phyloP scores from a whole-genome alignment of 1,140 invertebrate species.

The Solenopsis invicta region DNA sequence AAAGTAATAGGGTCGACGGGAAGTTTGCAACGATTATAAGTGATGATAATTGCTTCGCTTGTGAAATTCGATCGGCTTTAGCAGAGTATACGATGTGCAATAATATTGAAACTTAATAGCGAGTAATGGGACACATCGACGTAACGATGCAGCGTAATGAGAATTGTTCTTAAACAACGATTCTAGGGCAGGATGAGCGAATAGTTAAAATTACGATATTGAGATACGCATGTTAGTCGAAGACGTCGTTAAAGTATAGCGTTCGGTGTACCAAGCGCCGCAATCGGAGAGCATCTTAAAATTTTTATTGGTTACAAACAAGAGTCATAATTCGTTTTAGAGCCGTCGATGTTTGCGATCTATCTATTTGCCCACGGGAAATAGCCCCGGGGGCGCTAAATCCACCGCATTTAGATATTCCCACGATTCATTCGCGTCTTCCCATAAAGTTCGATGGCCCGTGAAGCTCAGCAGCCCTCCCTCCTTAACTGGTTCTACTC shows the following conservation, averaged over 20 bases:
- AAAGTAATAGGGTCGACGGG: constrained; percentile 57
- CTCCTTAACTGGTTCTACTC: constrained; percentile 60
- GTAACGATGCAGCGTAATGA: constrained; percentile 39
- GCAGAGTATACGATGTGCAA: constrained; percentile 11
- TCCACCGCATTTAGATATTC: constrained; percentile 74
- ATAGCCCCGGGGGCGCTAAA: constrained; percentile 49
- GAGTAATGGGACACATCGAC: constrained; percentile 30
- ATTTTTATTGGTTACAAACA: constrained; percentile 47
- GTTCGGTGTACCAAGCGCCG: neutral
- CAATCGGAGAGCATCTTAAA: constrained; percentile 36
- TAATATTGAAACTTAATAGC: constrained; percentile 59
- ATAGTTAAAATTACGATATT: constrained; percentile 14
- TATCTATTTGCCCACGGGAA: constrained; percentile 31
- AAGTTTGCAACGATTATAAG: constrained; percentile 48
- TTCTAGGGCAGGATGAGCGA: neutral
- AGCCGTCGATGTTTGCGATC: constrained; percentile 26
- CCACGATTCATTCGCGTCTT: constrained; percentile 76
- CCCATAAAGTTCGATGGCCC: constrained; percentile 79
- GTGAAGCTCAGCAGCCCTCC: constrained; percentile 70
- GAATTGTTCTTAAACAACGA: constrained; percentile 40
- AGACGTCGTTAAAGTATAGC: neutral
- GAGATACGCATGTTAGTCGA: neutral
- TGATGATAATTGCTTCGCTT: constrained; percentile 46
- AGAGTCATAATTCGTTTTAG: constrained; percentile 38
- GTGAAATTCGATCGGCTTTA: constrained; percentile 47